phyloP scores from a whole-genome alignment of 1,140 invertebrate genomes.

The Caenorhabditis elegans region WBcel235 BX284605.5:5791501-5792000 shows the following conservation, averaged over 20 bases:
- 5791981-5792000: background rate
- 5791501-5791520: no score
- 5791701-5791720: no score
- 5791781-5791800: conserved; percentile 55
- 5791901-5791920: conserved; percentile 64
- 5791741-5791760: conserved; percentile 57
- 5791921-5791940: conserved; percentile 65
- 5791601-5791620: no score
- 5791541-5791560: no score
- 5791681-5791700: no score
- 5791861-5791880: conserved; percentile 64
- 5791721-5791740: conserved; percentile 46
- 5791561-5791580: no score
- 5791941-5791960: conserved; percentile 59
- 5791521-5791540: no score
- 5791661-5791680: no score
- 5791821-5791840: conserved; percentile 56
- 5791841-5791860: conserved; percentile 57
- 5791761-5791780: conserved; percentile 59
- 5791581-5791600: no score
- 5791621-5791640: no score
- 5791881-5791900: conserved; percentile 66
- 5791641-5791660: no score
- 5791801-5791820: conserved; percentile 57
- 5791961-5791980: conserved; percentile 39